Base-by-base conservation (phyloP, 2,888 invertebrate species). In the Athetis lepigone region DNA sequence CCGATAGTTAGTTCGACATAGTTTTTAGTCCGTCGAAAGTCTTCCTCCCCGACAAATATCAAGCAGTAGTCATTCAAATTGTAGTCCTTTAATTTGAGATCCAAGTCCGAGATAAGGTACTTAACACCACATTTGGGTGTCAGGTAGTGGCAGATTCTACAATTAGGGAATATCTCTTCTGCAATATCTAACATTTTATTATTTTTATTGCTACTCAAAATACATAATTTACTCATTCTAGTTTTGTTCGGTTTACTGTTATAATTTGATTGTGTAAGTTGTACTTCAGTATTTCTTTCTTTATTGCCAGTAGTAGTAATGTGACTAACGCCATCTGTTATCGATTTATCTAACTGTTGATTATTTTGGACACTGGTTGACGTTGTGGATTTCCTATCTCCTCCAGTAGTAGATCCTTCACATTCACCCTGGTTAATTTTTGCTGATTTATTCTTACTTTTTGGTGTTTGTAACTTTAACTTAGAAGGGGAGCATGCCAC, bases 171-270 rank as follows among this genome's bases (percentile, higher is more conserved):
- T 29, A 18, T 13, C 7, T 47, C 9, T 49, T 49, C 49, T 33
- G 19, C 29, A 33, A 49, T 33, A 33, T 49, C n/a, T n/a, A 49
- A 29, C n/a, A 49, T 49, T 49, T 49, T 49, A 33, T 49, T 49
- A 49, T 49, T 49, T 33, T 45, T 25, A 25, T 45, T 45, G 25
- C 45, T 45, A 45, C 25, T 25, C 16, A 45, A 11, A 45, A 45
- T 45, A 45, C 45, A 45, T 25, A 45, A 16, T 45, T 19, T 49
- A 9, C 8, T 21, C 0, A 5, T 49, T 49, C 19, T 49, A 33
- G 7, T n/a, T n/a, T n/a, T n/a, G n/a, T n/a, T n/a, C n/a, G n/a
- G n/a, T n/a, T n/a, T n/a, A n/a, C n/a, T n/a, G n/a, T n/a, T n/a
- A n/a, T n/a, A n/a, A n/a, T n/a, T n/a, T n/a, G n/a, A n/a, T n/a